phyloP scores from a whole-genome alignment of 2,113 vertebrate species.

The Apaloderma vittatum region DNA sequence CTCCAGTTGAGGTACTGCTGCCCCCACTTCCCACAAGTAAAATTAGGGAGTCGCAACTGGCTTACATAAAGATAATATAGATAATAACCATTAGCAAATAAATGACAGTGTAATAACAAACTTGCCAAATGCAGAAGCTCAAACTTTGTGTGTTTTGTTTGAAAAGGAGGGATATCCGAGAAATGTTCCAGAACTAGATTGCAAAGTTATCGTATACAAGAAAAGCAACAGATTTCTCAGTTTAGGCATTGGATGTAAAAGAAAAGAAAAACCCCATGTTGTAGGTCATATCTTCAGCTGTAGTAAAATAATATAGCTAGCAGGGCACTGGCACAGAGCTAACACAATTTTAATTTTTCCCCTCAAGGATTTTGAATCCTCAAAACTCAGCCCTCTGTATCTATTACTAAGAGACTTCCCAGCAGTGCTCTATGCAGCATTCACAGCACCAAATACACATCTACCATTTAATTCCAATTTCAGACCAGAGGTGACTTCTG shows the following conservation, averaged over 20 bases:
- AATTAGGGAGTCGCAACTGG: not conserved
- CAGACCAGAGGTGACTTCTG: not conserved
- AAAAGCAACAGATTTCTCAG: not conserved
- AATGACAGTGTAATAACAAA: not conserved
- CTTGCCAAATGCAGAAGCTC: not conserved
- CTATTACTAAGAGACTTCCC: not conserved
- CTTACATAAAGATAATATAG: not conserved
- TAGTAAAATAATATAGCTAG: not conserved
- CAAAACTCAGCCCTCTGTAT: not conserved
- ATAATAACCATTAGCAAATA: not conserved
- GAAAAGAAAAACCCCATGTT: not conserved
- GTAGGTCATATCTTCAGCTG: not conserved
- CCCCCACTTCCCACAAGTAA: not conserved
- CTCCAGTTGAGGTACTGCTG: not conserved
- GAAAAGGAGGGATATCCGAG: not conserved
- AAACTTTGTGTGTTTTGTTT: not conserved
- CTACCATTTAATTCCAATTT: not conserved
- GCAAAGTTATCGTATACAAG: not conserved
- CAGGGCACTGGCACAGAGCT: rapidly evolving
- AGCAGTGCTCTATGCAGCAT: not conserved
- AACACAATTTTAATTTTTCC: not conserved
- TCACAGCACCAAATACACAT: rapidly evolving
- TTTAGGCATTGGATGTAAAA: no score
- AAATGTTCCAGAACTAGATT: not conserved
- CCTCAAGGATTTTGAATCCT: not conserved